Conservation (phyloP, 2,888 invertebrate genomes). For the Xanthia icteritia region DNA sequence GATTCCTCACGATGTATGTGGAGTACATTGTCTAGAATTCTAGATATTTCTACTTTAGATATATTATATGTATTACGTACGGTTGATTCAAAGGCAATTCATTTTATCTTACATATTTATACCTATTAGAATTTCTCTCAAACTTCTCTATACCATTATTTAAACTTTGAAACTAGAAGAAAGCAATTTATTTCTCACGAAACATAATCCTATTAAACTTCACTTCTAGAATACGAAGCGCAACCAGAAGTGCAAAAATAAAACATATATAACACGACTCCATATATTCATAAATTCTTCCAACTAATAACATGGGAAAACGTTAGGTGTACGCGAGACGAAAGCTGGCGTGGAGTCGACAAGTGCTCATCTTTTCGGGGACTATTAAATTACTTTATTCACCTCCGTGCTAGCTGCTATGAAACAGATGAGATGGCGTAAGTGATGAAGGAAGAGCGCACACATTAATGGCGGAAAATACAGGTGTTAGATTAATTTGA, state of each 20-base stretch:
- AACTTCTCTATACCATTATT: not conserved
- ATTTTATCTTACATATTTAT: not conserved
- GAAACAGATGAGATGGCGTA: slow-evolving; percentile 63
- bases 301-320: slow-evolving; percentile 55
- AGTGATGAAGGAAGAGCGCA: slow-evolving; percentile 36
- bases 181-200: slow-evolving; percentile 1
- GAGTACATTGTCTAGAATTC: too few relatives aligned
- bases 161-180: not conserved
- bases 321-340: slow-evolving; percentile 55
- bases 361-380: slow-evolving; percentile 77
- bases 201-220: not conserved
- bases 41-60: too few relatives aligned
- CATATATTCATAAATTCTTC: slow-evolving; percentile 33
- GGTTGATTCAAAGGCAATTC: not conserved
- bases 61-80: too few relatives aligned
- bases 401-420: slow-evolving; percentile 70
- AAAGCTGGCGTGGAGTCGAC: slow-evolving; percentile 69
- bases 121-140: not conserved
- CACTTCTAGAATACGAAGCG: not conserved
- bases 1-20: not conserved
- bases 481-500: not conserved
- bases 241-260: slow-evolving; percentile 16
- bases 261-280: slow-evolving; percentile 36
- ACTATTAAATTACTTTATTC: slow-evolving; percentile 82
- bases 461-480: not conserved